These are phyloP conservation scores for Zaprionus africanus DNA, from an alignment of 1,140 invertebrate species.

Conservation along the genomic window DNA sequence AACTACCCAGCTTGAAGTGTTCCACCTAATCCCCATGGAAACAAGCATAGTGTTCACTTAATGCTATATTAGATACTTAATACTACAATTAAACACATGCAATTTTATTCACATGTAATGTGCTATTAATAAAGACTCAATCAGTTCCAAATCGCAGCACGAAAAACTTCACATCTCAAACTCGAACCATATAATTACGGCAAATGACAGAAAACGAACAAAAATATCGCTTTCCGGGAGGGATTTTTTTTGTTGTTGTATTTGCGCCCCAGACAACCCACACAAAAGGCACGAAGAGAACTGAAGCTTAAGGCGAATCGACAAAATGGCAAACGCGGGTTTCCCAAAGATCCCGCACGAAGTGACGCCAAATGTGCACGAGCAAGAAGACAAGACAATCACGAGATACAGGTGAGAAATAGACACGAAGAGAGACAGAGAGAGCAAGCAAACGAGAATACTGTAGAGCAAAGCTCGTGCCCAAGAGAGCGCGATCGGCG, in stretches of 20 bases:
- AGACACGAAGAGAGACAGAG: background rate
- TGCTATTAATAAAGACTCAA: constrained; percentile 45
- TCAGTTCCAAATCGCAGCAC: constrained; percentile 36
- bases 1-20: constrained; percentile 3
- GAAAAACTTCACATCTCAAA: constrained; percentile 45
- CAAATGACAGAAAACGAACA: constrained; percentile 27
- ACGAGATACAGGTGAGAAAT: constrained; percentile 57
- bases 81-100: background rate
- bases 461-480: constrained; percentile 18
- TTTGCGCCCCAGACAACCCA: constrained; percentile 20
- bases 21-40: background rate
- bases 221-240: constrained; percentile 31
- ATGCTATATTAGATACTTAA: constrained; percentile 11
- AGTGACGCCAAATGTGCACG: constrained; percentile 30
- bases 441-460: constrained; percentile 5
- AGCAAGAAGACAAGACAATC: constrained; percentile 26
- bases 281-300: constrained; percentile 29
- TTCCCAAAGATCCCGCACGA: constrained; percentile 55
- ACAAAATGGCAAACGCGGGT: constrained; percentile 62
- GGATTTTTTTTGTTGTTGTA: constrained; percentile 49
- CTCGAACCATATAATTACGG: constrained; percentile 53
- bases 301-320: constrained; percentile 28
- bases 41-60: constrained; percentile 1
- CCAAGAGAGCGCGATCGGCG: constrained; percentile 12
- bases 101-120: constrained; percentile 37